Conservation (phyloP, 2,888 invertebrate genomes). For the Eilema griseolum region DNA sequence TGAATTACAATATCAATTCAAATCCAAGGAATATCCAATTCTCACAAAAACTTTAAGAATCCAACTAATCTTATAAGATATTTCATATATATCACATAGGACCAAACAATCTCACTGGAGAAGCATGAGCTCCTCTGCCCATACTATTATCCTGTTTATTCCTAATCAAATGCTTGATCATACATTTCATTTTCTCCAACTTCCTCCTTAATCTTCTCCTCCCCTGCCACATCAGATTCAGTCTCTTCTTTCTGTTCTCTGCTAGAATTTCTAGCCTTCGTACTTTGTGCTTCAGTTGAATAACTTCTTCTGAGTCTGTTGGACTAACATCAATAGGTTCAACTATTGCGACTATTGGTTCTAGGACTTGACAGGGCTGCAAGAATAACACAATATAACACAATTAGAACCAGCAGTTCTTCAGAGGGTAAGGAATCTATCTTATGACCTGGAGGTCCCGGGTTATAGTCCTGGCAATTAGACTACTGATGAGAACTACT, state of each 20-base stretch:
- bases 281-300: slow-evolving; percentile 70
- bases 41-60: too few species aligned
- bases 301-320: slow-evolving; percentile 69
- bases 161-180: slow-evolving; percentile 71
- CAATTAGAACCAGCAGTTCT: too few species aligned
- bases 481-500: not conserved
- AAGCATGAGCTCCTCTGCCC: not conserved
- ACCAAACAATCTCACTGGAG: slow-evolving; percentile 18
- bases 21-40: too few species aligned
- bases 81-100: slow-evolving; percentile 6
- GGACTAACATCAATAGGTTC: slow-evolving; percentile 62
- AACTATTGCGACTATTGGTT: slow-evolving; percentile 65
- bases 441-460: too few species aligned
- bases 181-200: slow-evolving; percentile 63
- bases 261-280: slow-evolving; percentile 70
- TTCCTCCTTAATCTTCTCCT: slow-evolving; percentile 64
- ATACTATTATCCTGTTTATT: slow-evolving; percentile 49
- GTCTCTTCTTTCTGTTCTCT: slow-evolving; percentile 64
- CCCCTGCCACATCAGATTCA: slow-evolving; percentile 70
- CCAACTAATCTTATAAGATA: too few species aligned
- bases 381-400: slow-evolving; percentile 34
- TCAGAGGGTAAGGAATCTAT: too few species aligned
- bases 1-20: too few species aligned
- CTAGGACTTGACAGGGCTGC: slow-evolving; percentile 69
- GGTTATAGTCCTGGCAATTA: not conserved